Evolutionary conservation across 1,140 invertebrate species (phyloP), one percentile per base, ranked within the genome.

Genomic region (Euura lappo): DNA sequence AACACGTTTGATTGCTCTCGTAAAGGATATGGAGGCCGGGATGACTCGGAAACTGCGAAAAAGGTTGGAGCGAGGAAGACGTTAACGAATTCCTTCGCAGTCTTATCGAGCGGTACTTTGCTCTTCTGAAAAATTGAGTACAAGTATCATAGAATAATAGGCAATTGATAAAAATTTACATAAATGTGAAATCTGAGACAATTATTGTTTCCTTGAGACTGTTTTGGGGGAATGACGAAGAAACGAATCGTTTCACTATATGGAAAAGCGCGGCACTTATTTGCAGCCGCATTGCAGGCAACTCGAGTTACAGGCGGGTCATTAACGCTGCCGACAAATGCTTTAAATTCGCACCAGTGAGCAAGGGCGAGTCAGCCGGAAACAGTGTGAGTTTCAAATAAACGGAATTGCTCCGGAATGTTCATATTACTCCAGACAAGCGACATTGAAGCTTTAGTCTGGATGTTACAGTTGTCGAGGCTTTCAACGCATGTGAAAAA

Each of bases 391-490:
- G 4, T 11, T 8, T 60, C 10, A 60, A 60, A 60, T 60, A 60
- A 60, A 6, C 51, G 51, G 51, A 60, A 60, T 60, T 60, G 13
- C 51, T 60, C 2, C 51, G 51, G 51, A 60, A 60, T 60, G 51
- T 60, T 60, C 51, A 60, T 60, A 60, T 60, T 60, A 60, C 51
- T 60, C 13, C 13, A 60, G 51, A 60, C 51, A 60, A 60, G 51
- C 8, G 8, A 60, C 10, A 6, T 60, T 6, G 4, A 8, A n/a
- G 6, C 51, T 60, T 8, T 60, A 60, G 13, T 28, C 28, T 28
- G 28, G 28, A 28, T 28, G 28, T 28, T 28, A 28, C 28, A 28
- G 28, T 28, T 28, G 28, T 28, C 28, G 28, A 28, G 28, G 28
- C 28, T 28, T 28, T 28, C 28, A 1, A 28, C 28, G 28, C 28